Conservation (phyloP, 2,888 invertebrate species). For the Poecilobothrus nobilitatus region DNA sequence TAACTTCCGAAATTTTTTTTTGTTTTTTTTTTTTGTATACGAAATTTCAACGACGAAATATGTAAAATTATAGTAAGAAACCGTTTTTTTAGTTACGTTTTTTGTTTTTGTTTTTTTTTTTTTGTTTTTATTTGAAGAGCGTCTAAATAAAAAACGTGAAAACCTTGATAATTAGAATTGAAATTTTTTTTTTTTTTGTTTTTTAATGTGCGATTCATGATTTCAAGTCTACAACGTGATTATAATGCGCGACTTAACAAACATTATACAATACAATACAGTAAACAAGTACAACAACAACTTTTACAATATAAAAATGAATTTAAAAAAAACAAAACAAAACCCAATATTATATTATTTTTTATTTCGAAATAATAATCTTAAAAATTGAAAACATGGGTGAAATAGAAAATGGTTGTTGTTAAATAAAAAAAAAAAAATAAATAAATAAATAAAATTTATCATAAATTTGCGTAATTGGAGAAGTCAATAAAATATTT, state of each 20-base stretch:
- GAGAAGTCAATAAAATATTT: not conserved
- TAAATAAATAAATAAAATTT: not conserved
- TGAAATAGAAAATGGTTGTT: not conserved
- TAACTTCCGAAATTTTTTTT: not conserved
- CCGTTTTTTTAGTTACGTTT: not conserved
- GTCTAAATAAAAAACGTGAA: not conserved
- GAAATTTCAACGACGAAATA: too few relatives aligned
- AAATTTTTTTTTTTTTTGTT: too few relatives aligned
- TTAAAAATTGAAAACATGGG: not conserved
- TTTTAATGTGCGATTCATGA: conserved; percentile 4
- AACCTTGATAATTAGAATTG: conserved; percentile 1
- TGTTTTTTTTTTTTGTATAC: too few relatives aligned
- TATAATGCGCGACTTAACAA: too few relatives aligned
- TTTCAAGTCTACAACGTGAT: not conserved
- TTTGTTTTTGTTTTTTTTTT: not conserved
- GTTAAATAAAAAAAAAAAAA: not conserved
- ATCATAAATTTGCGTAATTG: conserved; percentile 3
- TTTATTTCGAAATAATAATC: not conserved
- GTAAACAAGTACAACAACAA: not conserved
- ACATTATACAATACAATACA: too few relatives aligned
- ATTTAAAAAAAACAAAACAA: not conserved
- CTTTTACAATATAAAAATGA: not conserved
- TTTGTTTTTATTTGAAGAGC: not conserved
- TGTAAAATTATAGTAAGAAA: too few relatives aligned
- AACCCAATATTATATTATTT: not conserved